A percentile compares a stretch with the other conserved stretches of the same genome.
These are phyloP conservation scores for Mimumesa dahlbomi DNA, from an alignment of 2,888 invertebrate genomes.

Conservation along the genomic window DNA sequence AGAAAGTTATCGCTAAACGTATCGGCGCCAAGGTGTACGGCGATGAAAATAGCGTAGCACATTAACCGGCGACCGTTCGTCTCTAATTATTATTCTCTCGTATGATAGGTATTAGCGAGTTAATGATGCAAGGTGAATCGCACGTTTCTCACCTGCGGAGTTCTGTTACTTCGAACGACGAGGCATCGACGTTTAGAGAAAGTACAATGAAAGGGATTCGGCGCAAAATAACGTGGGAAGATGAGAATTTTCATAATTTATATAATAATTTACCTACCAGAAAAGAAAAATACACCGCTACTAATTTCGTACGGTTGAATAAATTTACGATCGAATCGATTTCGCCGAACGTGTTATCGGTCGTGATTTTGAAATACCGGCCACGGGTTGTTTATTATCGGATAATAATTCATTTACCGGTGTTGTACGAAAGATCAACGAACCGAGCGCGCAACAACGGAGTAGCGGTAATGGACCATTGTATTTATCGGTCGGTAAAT, in stretches of 20 bases:
- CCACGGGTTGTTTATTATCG: too few relatives aligned
- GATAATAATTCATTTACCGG: constrained; percentile 31
- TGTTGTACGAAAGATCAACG: background rate
- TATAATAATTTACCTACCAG: too few relatives aligned
- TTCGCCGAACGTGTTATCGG: too few relatives aligned
- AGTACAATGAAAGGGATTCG: constrained; percentile 36
- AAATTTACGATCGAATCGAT: too few relatives aligned
- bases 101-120: constrained; percentile 43
- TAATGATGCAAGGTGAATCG: constrained; percentile 46
- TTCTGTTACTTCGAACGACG: constrained; percentile 1
- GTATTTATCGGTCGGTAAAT: constrained; percentile 34
- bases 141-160: constrained; percentile 35
- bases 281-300: background rate
- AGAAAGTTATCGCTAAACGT: constrained; percentile 45
- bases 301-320: background rate
- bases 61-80: constrained; percentile 47
- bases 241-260: constrained; percentile 24
- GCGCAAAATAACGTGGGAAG: constrained; percentile 30
- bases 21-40: constrained; percentile 17
- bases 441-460: constrained; percentile 2
- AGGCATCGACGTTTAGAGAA: constrained; percentile 29
- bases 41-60: constrained; percentile 20
- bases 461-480: constrained; percentile 20
- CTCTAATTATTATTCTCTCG: constrained; percentile 45
- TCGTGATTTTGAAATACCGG: too few relatives aligned